Conservation (phyloP, 2,888 invertebrate species). For the Halictus quadricinctus region DNA sequence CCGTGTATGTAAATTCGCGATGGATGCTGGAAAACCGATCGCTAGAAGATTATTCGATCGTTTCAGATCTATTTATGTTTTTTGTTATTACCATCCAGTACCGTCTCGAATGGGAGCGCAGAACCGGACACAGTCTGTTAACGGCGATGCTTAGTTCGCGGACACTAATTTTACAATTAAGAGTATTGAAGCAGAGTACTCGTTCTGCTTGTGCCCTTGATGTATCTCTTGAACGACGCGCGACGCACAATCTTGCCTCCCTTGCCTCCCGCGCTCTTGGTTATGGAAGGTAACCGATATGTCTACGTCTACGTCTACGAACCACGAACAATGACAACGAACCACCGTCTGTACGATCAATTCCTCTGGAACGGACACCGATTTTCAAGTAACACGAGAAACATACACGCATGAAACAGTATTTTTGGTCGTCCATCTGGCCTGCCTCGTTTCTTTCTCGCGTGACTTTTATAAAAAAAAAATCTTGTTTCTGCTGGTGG, state of each 20-base stretch:
- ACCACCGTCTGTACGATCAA: neutral
- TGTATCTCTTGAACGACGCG: slow-evolving; percentile 10
- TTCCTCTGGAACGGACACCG: neutral
- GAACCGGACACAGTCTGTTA: slow-evolving; percentile 61
- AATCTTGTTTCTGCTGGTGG: neutral
- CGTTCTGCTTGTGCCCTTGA: slow-evolving; percentile 42
- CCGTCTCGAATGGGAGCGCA: neutral
- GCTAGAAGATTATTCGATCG: neutral
- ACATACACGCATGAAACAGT: neutral
- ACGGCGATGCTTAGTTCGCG: slow-evolving; percentile 37
- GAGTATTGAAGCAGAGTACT: slow-evolving; percentile 69
- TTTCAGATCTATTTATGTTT: neutral
- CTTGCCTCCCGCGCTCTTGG: slow-evolving; percentile 4
- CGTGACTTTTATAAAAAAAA: neutral
- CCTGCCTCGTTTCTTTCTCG: neutral
- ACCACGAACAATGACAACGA: neutral
- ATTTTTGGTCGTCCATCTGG: neutral
- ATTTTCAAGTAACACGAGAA: neutral
- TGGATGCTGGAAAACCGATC: neutral
- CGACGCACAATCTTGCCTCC: slow-evolving; percentile 22
- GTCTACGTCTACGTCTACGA: neutral
- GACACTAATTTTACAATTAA: slow-evolving; percentile 75
- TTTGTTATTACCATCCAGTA: neutral
- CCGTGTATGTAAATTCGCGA: neutral
- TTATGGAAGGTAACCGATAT: neutral